These are phyloP conservation scores for Desmodus rotundus DNA, from an alignment of 2,113 vertebrate genomes.

Conservation along the genomic window DNA sequence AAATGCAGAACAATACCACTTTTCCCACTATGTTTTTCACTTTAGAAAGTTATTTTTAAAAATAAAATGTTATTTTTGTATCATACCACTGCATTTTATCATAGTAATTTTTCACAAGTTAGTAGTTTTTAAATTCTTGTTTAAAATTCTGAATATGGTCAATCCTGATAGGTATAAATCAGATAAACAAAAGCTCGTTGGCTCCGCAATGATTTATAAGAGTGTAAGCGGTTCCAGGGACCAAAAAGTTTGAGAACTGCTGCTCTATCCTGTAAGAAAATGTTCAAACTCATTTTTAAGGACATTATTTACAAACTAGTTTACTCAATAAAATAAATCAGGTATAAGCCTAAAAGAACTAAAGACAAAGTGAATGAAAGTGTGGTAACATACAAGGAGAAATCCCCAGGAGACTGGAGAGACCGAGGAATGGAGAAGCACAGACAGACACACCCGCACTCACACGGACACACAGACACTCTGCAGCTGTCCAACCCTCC, in stretches of 20 bases:
- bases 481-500: neutral
- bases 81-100: neutral
- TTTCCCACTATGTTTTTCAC: neutral
- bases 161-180: neutral
- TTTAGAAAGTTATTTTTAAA: neutral
- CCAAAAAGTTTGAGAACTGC: neutral
- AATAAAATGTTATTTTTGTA: neutral
- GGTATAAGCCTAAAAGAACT: neutral
- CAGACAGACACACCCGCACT: neutral
- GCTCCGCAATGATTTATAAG: neutral
- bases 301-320: neutral
- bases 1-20: neutral
- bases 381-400: neutral
- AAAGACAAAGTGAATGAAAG: neutral
- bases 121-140: neutral
- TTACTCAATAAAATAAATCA: neutral
- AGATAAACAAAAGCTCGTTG: neutral
- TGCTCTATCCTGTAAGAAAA: neutral
- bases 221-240: neutral
- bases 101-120: neutral
- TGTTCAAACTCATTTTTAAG: neutral
- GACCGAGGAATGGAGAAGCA: neutral
- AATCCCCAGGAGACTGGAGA: neutral
- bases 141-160: constrained; percentile 11
- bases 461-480: neutral